Evolutionary conservation across 2,888 invertebrate species (phyloP).

Genomic region (Fragum sueziense): DNA sequence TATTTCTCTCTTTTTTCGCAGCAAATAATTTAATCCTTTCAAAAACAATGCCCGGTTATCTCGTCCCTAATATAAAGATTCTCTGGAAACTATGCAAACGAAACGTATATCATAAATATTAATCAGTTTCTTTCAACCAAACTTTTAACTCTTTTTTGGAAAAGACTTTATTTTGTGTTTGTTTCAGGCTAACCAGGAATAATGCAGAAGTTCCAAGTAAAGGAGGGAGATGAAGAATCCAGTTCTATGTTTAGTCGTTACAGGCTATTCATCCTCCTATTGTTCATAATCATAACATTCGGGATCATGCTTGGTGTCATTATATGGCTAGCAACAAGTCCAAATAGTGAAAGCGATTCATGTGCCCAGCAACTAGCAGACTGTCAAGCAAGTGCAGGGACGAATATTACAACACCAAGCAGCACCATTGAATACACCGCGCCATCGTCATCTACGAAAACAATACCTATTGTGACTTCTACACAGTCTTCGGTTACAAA

Average conservation of each 20-base stretch:
- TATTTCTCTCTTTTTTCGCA: no score
- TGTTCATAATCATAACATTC: neutral
- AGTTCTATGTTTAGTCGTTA: neutral
- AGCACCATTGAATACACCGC: no score
- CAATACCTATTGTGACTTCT: no score
- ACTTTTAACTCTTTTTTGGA: no score
- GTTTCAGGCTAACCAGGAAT: neutral
- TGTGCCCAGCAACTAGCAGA: neutral
- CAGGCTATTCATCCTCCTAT: neutral
- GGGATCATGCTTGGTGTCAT: neutral
- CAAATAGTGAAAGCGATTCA: neutral
- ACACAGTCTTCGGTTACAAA: neutral
- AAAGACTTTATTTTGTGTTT: neutral
- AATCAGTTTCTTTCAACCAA: no score
- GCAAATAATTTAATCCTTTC: no score
- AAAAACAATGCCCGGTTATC: no score
- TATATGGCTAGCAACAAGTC: neutral
- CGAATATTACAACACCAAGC: neutral
- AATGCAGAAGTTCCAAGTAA: neutral
- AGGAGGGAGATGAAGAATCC: neutral
- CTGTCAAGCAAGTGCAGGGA: neutral
- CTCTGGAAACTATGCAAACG: no score
- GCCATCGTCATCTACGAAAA: no score
- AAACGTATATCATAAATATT: no score
- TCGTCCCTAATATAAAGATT: no score